Evolutionary conservation across 2,797 vertebrate species (phyloP).

Genomic region (Peromyscus eremicus): DNA sequence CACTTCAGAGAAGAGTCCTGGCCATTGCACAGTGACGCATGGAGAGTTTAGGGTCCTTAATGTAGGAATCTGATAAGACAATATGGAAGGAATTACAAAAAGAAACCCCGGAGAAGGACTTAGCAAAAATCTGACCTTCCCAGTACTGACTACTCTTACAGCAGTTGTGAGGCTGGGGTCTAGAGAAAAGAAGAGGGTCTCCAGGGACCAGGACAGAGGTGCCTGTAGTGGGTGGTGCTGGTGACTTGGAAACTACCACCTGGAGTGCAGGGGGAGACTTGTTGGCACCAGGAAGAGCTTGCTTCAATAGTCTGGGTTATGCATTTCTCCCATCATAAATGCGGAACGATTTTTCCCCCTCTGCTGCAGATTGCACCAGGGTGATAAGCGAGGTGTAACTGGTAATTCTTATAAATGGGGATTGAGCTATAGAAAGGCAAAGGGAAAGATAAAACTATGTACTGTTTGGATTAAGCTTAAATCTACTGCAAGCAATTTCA

Average conservation of each 20-base stretch:
- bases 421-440: conserved; percentile 19
- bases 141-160: not conserved
- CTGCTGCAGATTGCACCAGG: too few species aligned
- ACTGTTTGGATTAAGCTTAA: conserved; percentile 77
- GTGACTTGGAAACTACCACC: not conserved
- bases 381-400: not conserved
- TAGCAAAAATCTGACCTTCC: not conserved
- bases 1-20: not conserved
- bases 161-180: not conserved
- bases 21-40: not conserved
- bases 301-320: not conserved
- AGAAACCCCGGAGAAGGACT: not conserved
- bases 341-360: not conserved
- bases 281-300: not conserved
- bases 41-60: not conserved
- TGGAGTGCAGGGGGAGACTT: too few species aligned
- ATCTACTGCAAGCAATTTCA: conserved; percentile 70
- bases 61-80: not conserved
- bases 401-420: conserved; percentile 65
- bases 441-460: conserved; percentile 68
- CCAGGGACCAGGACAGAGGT: not conserved
- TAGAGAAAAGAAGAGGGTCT: not conserved
- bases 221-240: fast-evolving
- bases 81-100: not conserved
- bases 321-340: not conserved